These are phyloP conservation scores for Pagrus major DNA, from an alignment of 2,113 vertebrate genomes.

Conservation along the genomic window DNA sequence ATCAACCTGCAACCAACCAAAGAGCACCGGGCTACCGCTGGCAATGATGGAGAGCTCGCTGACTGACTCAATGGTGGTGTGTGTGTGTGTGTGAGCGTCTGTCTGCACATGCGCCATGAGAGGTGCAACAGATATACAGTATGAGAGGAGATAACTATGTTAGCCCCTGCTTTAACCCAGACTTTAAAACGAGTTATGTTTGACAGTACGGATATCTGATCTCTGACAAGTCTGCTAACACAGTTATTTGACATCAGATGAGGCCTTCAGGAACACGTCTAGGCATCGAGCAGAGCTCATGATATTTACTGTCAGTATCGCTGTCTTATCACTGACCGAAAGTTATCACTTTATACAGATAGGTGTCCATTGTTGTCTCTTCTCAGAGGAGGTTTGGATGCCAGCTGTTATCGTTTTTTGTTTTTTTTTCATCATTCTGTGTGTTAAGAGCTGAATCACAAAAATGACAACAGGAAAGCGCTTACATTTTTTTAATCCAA, in stretches of 20 bases:
- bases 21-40: slow-evolving; percentile 70
- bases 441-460: slow-evolving; percentile 32
- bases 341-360: slow-evolving; percentile 25
- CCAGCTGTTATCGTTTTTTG: not conserved
- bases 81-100: slow-evolving; percentile 26
- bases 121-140: slow-evolving; percentile 56
- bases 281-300: slow-evolving; percentile 29
- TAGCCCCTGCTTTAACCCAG: slow-evolving; percentile 47
- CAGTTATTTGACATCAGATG: slow-evolving; percentile 59
- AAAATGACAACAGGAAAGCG: slow-evolving; percentile 8
- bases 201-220: slow-evolving; percentile 52
- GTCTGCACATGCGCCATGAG: slow-evolving; percentile 54
- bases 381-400: slow-evolving; percentile 14
- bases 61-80: slow-evolving; percentile 70
- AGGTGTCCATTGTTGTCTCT: slow-evolving; percentile 12
- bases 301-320: slow-evolving; percentile 27
- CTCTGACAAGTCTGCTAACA: slow-evolving; percentile 58
- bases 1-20: slow-evolving; percentile 81
- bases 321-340: slow-evolving; percentile 30
- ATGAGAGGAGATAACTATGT: slow-evolving; percentile 56
- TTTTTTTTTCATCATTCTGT: slow-evolving; percentile 13
- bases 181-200: slow-evolving; percentile 67
- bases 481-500: not conserved
- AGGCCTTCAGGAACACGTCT: slow-evolving; percentile 47
- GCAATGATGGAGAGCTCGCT: slow-evolving; percentile 79